Base-by-base conservation (phyloP, 2,113 vertebrate genomes). In the Microtus pennsylvanicus region DNA sequence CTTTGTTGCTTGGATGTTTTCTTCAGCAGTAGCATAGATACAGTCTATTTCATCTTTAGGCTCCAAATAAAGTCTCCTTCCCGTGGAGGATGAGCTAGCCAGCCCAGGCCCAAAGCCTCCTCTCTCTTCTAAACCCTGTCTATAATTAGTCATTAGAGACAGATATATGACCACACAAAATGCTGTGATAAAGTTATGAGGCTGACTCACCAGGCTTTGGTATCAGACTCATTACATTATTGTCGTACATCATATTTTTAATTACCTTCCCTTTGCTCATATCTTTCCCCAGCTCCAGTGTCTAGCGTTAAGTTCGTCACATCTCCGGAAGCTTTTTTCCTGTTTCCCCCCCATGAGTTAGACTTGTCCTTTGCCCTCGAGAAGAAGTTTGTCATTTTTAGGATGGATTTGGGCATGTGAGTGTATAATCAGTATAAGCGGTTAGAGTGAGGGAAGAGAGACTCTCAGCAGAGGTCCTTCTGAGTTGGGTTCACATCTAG, bases 171-270 rank as follows among this genome's bases (percentile, higher is more conserved):
- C 72, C 89, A 80, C 81, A 96, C 91, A 80, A 75, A 96, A 95
- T 65, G 88, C 76, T 93, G 87, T 7, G 69, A 91, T 92, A 82
- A 94, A 90, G 61, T 96, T 94, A 95, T 91, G 91, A 87, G 94
- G 90, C 92, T 97, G 96, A 97, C 93, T 98, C 95, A 97, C 87
- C 74, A 94, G 94, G 86, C 69, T n/a, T 93, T 93, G 91, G 13
- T 95, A 87, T 95, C 87, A 89, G 86, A 11, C 92, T 97, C 89
- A 96, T 97, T 96, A 94, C 77, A 87, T 97, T 97, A 97, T 97
- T 91, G 89, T 92, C 95, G 72, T 96, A 95, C n/a, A 87, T 97
- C 96, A 97, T 95, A 87, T 90, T 95, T 86, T 95, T 93, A 90
- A 94, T 78, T 92, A 74, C 90, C 93, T 95, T 95, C 94, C 74